Evolutionary conservation across 2,888 invertebrate species (phyloP).

Genomic region (Agrotis ipsilon): DNA sequence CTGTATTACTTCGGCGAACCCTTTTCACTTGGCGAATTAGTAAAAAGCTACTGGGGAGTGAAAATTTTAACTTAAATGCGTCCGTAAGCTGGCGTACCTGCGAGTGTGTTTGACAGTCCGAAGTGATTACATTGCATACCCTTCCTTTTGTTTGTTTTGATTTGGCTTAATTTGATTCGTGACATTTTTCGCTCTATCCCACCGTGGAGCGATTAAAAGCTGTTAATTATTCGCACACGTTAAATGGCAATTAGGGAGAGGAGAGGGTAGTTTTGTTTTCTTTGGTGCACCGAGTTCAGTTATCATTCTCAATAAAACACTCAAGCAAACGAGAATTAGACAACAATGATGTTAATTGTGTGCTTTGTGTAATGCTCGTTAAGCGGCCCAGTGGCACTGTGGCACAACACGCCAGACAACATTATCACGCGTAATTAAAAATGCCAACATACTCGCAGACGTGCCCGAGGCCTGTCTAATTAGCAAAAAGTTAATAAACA

Average conservation of each 20-base stretch:
- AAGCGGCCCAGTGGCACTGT: constrained; percentile 72
- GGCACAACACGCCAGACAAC: constrained; percentile 74
- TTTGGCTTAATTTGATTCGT: constrained; percentile 88
- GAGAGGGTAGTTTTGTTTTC: constrained; percentile 47
- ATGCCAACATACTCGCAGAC: constrained; percentile 89
- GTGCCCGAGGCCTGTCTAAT: constrained; percentile 87
- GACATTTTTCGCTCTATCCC: constrained; percentile 79
- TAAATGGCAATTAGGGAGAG: constrained; percentile 56
- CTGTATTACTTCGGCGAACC: constrained; percentile 91
- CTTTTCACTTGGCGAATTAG: constrained; percentile 92
- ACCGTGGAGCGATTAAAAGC: constrained; percentile 50
- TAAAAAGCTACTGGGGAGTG: constrained; percentile 91
- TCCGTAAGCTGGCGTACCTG: constrained; percentile 86
- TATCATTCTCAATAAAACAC: constrained; percentile 78
- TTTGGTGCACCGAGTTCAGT: constrained; percentile 44
- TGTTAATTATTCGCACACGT: constrained; percentile 64
- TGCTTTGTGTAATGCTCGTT: constrained; percentile 70
- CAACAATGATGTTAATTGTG: constrained; percentile 74
- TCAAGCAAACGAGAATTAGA: constrained; percentile 77
- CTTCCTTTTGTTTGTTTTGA: constrained; percentile 89
- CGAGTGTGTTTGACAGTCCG: constrained; percentile 90
- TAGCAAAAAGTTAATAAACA: constrained; percentile 91
- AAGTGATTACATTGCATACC: constrained; percentile 89
- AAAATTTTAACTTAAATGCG: constrained; percentile 91
- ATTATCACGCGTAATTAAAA: constrained; percentile 90